These are phyloP conservation scores for Caenorhabditis japonica DNA, from an alignment of 2,888 invertebrate species.

Conservation along the genomic window DNA sequence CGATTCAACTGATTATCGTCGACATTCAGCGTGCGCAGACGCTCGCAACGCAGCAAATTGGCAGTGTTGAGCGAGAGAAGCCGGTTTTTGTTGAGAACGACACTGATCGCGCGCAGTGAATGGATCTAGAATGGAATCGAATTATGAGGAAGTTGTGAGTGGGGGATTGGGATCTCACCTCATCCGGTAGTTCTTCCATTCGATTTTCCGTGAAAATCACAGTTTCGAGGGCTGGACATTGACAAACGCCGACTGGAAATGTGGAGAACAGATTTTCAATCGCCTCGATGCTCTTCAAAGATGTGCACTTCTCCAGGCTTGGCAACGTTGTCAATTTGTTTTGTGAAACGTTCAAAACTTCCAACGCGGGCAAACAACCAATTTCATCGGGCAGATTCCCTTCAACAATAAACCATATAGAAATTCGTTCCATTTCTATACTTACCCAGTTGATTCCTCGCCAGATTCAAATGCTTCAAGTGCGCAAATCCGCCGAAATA, in stretches of 20 bases:
- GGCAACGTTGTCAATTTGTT: slow-evolving; percentile 89
- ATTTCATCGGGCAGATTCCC: slow-evolving; percentile 79
- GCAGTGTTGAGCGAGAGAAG: slow-evolving; percentile 79
- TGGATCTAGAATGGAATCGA: slow-evolving; percentile 79
- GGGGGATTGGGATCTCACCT: slow-evolving; percentile 3
- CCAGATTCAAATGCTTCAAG: slow-evolving; percentile 80
- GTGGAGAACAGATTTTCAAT: slow-evolving; percentile 29
- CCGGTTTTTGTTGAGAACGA: slow-evolving; percentile 96
- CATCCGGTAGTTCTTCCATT: slow-evolving; percentile 42
- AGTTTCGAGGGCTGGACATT: slow-evolving; percentile 30
- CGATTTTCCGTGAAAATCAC: slow-evolving; percentile 41
- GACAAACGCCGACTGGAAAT: slow-evolving; percentile 33
- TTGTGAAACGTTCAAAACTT: slow-evolving; percentile 83
- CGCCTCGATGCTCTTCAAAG: slow-evolving; percentile 32
- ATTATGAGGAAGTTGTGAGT: no score
- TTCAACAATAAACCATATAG: slow-evolving; percentile 55
- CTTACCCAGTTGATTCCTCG: slow-evolving; percentile 78
- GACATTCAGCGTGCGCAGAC: slow-evolving; percentile 89
- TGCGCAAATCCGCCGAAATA: slow-evolving; percentile 79
- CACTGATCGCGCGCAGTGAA: slow-evolving; percentile 86
- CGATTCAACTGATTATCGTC: slow-evolving; percentile 92
- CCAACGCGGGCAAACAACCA: slow-evolving; percentile 79
- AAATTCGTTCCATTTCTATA: background rate
- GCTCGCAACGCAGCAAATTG: slow-evolving; percentile 84
- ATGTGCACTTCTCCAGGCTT: slow-evolving; percentile 32